A percentile compares a stretch with the other conserved stretches of the same genome.
These are phyloP conservation scores for Leucophora obtusa DNA, from an alignment of 2,888 invertebrate species.

Conservation along the genomic window DNA sequence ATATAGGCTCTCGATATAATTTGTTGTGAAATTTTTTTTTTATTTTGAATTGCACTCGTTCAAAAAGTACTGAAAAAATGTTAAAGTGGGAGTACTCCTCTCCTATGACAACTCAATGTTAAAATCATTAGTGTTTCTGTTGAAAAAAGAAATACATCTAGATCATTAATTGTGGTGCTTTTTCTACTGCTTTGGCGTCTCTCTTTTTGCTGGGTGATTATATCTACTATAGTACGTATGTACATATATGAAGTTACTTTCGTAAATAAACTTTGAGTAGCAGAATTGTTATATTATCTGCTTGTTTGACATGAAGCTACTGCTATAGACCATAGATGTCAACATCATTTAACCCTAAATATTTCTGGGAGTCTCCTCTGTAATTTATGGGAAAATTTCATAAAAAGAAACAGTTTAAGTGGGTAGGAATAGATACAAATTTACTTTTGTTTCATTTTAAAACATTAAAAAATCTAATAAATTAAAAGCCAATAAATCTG, in stretches of 20 bases:
- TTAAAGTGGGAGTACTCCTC: too few relatives aligned
- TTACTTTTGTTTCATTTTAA: not conserved
- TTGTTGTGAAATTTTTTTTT: too few relatives aligned
- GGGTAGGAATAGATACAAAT: too few relatives aligned
- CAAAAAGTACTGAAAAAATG: too few relatives aligned
- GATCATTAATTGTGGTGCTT: too few relatives aligned
- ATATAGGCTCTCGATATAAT: too few relatives aligned
- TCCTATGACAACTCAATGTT: too few relatives aligned
- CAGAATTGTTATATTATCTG: not conserved
- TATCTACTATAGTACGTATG: not conserved
- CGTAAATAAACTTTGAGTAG: constrained; percentile 3
- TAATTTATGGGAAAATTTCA: not conserved
- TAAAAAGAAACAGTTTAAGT: not conserved
- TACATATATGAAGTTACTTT: not conserved
- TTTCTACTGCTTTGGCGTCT: too few relatives aligned
- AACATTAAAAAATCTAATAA: not conserved
- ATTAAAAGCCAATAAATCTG: not conserved
- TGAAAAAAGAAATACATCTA: too few relatives aligned
- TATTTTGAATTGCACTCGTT: too few relatives aligned
- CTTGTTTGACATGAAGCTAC: constrained; percentile 27
- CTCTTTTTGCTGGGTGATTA: too few relatives aligned
- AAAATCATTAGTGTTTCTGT: too few relatives aligned
- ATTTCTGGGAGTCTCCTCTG: not conserved
- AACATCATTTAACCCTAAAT: constrained; percentile 17
- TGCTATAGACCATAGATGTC: constrained; percentile 41